Conservation (phyloP, 2,113 vertebrate species). For the Collichthys lucidus region DNA sequence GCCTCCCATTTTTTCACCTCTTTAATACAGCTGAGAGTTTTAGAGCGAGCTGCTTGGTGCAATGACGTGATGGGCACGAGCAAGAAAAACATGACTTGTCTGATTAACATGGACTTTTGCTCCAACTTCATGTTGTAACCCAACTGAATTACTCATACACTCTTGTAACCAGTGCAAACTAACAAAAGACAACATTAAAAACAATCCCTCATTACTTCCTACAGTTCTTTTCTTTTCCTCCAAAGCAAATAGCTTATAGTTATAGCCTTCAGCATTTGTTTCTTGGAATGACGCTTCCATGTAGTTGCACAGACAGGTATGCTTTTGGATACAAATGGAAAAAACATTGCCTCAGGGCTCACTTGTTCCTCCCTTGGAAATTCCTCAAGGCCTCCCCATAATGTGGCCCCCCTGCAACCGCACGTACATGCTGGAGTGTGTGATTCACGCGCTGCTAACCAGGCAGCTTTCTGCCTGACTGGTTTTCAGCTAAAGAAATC, state of each 20-base stretch:
- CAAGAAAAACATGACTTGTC: neutral
- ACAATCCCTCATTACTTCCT: slow-evolving; percentile 16
- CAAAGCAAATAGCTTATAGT: slow-evolving; percentile 5
- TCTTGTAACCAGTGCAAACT: neutral
- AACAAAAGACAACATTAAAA: slow-evolving; percentile 2
- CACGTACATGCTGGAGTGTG: slow-evolving; percentile 48
- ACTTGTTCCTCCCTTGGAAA: slow-evolving; percentile 78
- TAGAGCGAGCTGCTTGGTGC: neutral
- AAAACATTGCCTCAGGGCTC: slow-evolving; percentile 75
- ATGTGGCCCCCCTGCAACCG: slow-evolving; percentile 37
- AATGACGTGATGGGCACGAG: neutral
- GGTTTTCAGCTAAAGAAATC: slow-evolving; percentile 14
- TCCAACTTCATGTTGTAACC: slow-evolving; percentile 1
- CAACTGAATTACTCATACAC: neutral
- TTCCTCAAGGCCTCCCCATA: slow-evolving; percentile 73
- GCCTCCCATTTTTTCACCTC: neutral
- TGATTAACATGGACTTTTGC: neutral
- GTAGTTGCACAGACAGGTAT: slow-evolving; percentile 68
- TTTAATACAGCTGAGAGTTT: neutral
- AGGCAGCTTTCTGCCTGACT: slow-evolving; percentile 45
- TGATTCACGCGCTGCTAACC: slow-evolving; percentile 52
- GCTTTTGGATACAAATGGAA: slow-evolving; percentile 65
- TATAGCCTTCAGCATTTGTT: slow-evolving; percentile 23
- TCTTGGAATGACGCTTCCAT: slow-evolving; percentile 35
- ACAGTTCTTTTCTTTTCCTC: slow-evolving; percentile 14